Evolutionary conservation across 2,888 invertebrate species (phyloP).

Genomic region (Liposcelis brunnea): DNA sequence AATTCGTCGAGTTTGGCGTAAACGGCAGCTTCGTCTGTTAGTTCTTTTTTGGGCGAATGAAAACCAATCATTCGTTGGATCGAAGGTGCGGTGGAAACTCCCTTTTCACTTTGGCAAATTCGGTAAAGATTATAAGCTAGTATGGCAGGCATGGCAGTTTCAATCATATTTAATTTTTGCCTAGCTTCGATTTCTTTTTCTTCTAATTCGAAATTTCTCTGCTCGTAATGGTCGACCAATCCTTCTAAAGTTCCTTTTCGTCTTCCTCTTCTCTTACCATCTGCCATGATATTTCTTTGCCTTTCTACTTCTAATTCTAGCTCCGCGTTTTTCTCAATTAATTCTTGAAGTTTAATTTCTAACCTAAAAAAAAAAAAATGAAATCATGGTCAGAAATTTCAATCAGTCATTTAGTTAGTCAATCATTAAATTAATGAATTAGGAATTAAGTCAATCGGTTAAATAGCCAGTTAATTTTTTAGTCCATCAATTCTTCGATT

Average conservation of each 20-base stretch:
- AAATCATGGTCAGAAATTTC: conserved; percentile 5
- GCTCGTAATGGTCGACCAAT: conserved; percentile 36
- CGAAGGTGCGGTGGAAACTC: too few relatives aligned
- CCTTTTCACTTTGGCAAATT: too few relatives aligned
- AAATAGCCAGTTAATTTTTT: too few relatives aligned
- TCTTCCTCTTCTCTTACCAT: conserved; percentile 18
- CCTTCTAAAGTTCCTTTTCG: conserved; percentile 24
- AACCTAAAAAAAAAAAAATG: conserved; percentile 20
- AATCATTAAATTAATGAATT: too few relatives aligned
- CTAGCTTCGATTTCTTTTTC: conserved; percentile 34
- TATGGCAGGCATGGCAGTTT: conserved; percentile 42
- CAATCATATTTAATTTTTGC: conserved; percentile 36
- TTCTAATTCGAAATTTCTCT: conserved; percentile 31
- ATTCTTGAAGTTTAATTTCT: conserved; percentile 21
- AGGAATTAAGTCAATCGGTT: too few relatives aligned
- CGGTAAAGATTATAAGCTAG: conserved; percentile 34
- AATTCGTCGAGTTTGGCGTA: background rate
- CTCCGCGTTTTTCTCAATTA: conserved; percentile 21
- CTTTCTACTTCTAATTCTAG: conserved; percentile 20
- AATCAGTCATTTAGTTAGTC: background rate
- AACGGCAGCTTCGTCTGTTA: background rate
- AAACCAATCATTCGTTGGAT: too few relatives aligned
- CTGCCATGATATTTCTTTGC: too few relatives aligned
- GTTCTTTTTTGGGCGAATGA: too few relatives aligned
- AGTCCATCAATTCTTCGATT: too few relatives aligned